Evolutionary conservation across 2,113 vertebrate genomes (phyloP), one percentile per base, ranked within the genome.

Genomic region (Eudyptes chrysolophus): DNA sequence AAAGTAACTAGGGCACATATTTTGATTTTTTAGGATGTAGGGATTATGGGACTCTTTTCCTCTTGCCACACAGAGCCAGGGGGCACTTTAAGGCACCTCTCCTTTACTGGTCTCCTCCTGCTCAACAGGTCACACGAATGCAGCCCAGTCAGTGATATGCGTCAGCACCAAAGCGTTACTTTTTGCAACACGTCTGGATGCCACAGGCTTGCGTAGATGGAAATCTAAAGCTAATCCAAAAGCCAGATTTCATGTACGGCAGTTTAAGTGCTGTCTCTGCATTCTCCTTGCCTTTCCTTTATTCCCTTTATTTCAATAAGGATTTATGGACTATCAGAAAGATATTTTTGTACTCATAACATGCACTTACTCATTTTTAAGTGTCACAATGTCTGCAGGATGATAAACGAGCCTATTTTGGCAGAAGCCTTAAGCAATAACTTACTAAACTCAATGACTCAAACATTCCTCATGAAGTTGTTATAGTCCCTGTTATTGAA

Each of bases 401-500:
- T 96, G 92, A 98, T 96, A 71, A 94, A 97, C 1, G 87, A 98
- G 70, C 78, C 92, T 95, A 93, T 94, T 96, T 92, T 96, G 96
- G 96, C 89, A 81, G 90, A 96, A 97, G 89, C 71, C 95, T 92
- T 97, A 96, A 97, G 96, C 97, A 98, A 96, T 95, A 97, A 96
- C 90, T 94, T 97, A 95, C 93, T 94, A 95, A 98, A 98, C 84
- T 95, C 92, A 97, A 92, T 97, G 97, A 98, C 94, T 97, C 96
- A 97, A 97, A 98, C 92, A 96, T 97, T 98, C 95, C 91, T 97
- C 92, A 51, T 91, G 94, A 97, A 96, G 84, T 81, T 97, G 80
- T 96, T 96, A 75, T 10, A 89, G 84, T 88, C 92, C 83, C 92
- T 96, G 87, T 97, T 97, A 95, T 57, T 97, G 91, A 49, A 83